phyloP scores from a whole-genome alignment of 2,888 invertebrate species.

The Nysson spinosus region DNA sequence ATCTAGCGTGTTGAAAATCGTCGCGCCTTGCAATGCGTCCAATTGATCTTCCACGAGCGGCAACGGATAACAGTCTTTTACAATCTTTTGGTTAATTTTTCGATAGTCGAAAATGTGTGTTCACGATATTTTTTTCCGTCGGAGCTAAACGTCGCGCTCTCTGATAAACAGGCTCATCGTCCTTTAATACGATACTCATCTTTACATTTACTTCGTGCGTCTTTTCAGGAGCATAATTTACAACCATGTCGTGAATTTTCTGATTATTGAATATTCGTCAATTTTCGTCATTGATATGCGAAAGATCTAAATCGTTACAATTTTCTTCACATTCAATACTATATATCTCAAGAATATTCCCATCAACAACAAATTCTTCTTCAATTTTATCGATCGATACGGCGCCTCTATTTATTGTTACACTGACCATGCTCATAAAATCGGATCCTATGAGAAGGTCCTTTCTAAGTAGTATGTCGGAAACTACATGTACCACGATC shows the following conservation, averaged over 20 bases:
- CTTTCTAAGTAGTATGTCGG: conserved; percentile 13
- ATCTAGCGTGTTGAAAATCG: conserved; percentile 3
- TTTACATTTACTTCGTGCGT: conserved; percentile 42
- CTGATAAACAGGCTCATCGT: conserved; percentile 57
- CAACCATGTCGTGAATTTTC: conserved; percentile 19
- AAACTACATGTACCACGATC: conserved; percentile 25
- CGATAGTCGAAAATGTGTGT: conserved; percentile 3
- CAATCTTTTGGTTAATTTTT: neutral
- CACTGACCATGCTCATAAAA: conserved; percentile 26
- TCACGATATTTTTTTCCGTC: conserved; percentile 53
- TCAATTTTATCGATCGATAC: conserved; percentile 9
- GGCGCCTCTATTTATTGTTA: conserved; percentile 19
- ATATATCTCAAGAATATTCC: neutral
- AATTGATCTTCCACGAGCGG: conserved; percentile 8
- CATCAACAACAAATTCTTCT: neutral
- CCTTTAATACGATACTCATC: conserved; percentile 59
- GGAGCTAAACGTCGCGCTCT: conserved; percentile 51
- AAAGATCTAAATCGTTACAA: conserved; percentile 2
- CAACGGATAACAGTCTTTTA: neutral
- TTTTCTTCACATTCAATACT: neutral
- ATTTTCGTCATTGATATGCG: conserved; percentile 11
- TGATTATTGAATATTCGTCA: neutral
- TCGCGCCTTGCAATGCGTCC: neutral
- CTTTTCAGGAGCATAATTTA: conserved; percentile 47
- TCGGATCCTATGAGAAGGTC: conserved; percentile 28